phyloP scores from a whole-genome alignment of 2,113 vertebrate species.

The Pholis gunnellus region DNA sequence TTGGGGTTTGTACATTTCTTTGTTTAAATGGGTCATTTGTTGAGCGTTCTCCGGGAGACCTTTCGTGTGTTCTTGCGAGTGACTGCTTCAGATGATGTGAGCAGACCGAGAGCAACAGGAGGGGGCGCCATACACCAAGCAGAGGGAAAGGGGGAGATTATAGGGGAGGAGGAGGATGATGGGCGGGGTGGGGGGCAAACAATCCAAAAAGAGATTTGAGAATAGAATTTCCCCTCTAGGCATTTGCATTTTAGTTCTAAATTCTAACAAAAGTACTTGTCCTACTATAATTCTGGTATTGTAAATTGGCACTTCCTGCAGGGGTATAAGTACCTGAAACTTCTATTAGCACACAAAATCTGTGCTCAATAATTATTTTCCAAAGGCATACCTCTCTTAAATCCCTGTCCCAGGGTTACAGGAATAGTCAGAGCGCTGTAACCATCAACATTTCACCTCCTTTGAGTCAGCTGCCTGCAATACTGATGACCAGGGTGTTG shows the following conservation, averaged over 20 bases:
- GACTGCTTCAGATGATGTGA: constrained; percentile 1
- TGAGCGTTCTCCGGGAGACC: background rate
- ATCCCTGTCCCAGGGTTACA: background rate
- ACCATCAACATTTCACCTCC: background rate
- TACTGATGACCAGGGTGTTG: no score
- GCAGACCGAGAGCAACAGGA: constrained; percentile 23
- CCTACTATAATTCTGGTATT: background rate
- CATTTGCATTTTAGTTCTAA: background rate
- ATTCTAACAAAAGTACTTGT: no score
- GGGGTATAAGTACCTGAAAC: background rate
- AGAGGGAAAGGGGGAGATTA: constrained; percentile 9
- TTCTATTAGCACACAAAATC: background rate
- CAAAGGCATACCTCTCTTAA: background rate
- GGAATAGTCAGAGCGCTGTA: background rate
- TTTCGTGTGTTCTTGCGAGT: background rate
- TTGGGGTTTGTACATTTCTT: background rate
- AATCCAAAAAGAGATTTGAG: background rate
- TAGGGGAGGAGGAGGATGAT: background rate
- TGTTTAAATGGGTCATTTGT: background rate
- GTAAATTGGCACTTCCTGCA: background rate
- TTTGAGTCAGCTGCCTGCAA: background rate
- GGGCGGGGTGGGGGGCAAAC: background rate
- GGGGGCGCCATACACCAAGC: constrained; percentile 68
- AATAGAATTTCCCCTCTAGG: background rate
- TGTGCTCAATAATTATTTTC: background rate